Percentiles rank a stretch among this genome's conserved stretches.
phyloP scores from a whole-genome alignment of 2,113 vertebrate genomes.

The Halichoerus grypus region DNA sequence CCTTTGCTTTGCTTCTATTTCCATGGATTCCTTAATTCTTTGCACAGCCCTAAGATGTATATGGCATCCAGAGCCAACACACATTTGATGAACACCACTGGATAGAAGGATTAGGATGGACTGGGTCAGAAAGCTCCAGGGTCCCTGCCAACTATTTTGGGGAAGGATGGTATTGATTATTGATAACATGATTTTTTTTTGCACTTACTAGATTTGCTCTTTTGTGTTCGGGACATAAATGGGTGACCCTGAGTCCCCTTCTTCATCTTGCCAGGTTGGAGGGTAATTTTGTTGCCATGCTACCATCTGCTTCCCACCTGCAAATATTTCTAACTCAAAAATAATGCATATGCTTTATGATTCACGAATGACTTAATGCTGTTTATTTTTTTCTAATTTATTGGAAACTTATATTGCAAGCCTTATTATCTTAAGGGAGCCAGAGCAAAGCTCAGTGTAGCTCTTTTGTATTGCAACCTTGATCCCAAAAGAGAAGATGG shows the following conservation, averaged over 20 bases:
- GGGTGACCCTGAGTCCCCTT: background rate
- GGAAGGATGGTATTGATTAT: background rate
- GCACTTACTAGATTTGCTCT: background rate
- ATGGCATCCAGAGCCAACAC: background rate
- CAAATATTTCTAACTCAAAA: conserved; percentile 9
- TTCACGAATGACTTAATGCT: background rate
- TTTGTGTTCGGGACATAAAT: background rate
- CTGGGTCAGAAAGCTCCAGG: background rate
- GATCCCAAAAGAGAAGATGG: conserved; percentile 5
- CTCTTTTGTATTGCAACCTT: background rate
- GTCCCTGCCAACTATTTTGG: background rate
- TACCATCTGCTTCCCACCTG: background rate
- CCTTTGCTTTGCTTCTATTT: background rate
- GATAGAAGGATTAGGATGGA: too few species aligned
- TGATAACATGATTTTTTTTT: background rate
- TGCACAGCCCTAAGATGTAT: background rate
- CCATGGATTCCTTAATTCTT: background rate
- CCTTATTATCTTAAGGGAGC: background rate
- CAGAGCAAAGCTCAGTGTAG: background rate
- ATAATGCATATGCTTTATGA: background rate
- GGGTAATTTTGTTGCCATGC: background rate
- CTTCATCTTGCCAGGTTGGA: background rate
- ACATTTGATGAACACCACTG: background rate
- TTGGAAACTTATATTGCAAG: background rate
- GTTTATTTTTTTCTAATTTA: conserved; percentile 26